These are phyloP conservation scores for Herpetotheres cachinnans DNA, from an alignment of 2,113 vertebrate genomes.

Conservation along the genomic window DNA sequence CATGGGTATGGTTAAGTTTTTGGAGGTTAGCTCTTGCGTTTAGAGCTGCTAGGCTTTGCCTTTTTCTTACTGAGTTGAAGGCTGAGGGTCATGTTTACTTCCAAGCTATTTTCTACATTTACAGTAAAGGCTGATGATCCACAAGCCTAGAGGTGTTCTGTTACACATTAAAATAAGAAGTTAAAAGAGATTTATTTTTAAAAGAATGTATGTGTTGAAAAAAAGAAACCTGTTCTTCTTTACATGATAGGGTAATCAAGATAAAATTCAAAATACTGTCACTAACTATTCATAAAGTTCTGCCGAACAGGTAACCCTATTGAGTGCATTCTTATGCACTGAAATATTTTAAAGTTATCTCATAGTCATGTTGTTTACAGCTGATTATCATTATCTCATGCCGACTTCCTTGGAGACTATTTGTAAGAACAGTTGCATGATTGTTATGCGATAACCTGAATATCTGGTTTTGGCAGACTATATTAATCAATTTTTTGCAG, in stretches of 20 bases:
- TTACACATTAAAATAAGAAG: background rate
- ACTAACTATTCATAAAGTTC: background rate
- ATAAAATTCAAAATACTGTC: background rate
- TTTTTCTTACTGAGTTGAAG: background rate
- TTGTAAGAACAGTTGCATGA: background rate
- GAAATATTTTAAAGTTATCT: background rate
- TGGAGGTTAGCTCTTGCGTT: accelerated
- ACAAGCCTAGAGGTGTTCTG: background rate
- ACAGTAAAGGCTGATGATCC: background rate
- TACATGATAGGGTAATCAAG: background rate
- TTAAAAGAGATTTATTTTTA: background rate
- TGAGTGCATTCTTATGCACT: background rate
- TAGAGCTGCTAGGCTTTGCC: background rate
- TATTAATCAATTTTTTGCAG: background rate
- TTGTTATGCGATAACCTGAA: background rate
- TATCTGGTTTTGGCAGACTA: background rate
- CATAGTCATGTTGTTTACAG: background rate
- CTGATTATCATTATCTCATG: background rate
- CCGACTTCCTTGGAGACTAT: background rate
- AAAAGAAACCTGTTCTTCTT: background rate
- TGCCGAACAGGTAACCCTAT: background rate
- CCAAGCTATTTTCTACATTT: background rate
- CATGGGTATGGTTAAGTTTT: background rate
- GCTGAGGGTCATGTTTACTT: background rate
- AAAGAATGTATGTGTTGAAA: background rate